phyloP scores from a whole-genome alignment of 2,113 vertebrate species.

The Phalacrocorax aristotelis region DNA sequence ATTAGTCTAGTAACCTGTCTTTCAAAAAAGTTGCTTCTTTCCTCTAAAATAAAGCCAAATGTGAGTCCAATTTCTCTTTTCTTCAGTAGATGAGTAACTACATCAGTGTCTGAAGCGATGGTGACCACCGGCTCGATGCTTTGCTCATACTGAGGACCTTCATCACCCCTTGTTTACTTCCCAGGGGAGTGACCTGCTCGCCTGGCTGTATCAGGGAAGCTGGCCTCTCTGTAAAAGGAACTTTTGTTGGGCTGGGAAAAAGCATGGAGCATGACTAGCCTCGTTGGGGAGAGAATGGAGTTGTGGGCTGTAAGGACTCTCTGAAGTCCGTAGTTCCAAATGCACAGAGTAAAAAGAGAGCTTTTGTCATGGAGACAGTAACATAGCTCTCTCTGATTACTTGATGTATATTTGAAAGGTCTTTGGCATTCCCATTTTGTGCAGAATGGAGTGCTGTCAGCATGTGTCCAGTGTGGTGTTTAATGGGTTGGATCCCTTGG shows the following conservation, averaged over 20 bases:
- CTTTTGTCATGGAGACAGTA: background rate
- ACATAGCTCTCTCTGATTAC: background rate
- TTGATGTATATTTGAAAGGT: background rate
- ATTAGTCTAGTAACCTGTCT: background rate
- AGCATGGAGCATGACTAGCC: too few relatives aligned
- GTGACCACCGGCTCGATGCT: background rate
- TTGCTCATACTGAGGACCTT: background rate
- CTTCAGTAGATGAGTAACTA: background rate
- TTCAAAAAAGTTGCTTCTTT: background rate
- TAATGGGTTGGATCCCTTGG: background rate
- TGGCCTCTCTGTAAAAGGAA: background rate
- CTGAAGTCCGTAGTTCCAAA: background rate
- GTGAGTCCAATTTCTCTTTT: background rate
- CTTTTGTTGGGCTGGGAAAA: background rate
- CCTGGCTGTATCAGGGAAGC: background rate
- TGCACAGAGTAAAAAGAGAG: background rate
- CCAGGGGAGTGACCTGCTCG: background rate
- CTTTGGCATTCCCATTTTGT: background rate
- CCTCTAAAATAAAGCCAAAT: background rate
- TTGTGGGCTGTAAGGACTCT: background rate
- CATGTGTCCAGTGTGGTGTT: background rate
- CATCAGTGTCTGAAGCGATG: background rate
- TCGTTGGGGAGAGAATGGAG: fast-evolving
- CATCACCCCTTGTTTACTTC: background rate
- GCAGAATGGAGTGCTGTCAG: background rate